Conservation (phyloP, 2,888 invertebrate species). For the Erebia epiphron region DNA sequence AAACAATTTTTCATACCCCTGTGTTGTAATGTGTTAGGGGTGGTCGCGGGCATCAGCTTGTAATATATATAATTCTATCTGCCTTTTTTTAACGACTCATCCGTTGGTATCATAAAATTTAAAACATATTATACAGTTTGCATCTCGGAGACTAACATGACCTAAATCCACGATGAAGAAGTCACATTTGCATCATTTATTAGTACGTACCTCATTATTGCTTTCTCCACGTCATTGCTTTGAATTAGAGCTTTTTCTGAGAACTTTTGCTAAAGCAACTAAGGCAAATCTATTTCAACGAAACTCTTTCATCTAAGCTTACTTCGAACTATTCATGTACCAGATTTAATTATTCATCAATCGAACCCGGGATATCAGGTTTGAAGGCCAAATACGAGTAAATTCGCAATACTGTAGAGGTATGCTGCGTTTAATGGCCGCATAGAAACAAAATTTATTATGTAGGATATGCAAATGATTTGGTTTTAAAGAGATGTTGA, state of each 20-base stretch:
- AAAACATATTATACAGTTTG: too few relatives aligned
- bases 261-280: too few relatives aligned
- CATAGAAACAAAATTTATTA: neutral
- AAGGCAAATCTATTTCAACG: neutral
- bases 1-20: too few relatives aligned
- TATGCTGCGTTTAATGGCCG: neutral
- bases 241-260: too few relatives aligned
- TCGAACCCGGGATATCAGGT: neutral
- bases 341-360: neutral
- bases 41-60: too few relatives aligned
- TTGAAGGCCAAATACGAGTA: neutral
- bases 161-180: too few relatives aligned
- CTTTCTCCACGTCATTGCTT: neutral
- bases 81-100: too few relatives aligned
- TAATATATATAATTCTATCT: too few relatives aligned
- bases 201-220: neutral
- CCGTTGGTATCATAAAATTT: too few relatives aligned
- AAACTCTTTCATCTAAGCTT: neutral
- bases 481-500: neutral
- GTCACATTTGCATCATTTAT: neutral
- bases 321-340: neutral
- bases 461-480: neutral
- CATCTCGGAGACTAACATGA: too few relatives aligned
- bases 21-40: too few relatives aligned
- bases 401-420: neutral